phyloP scores from a whole-genome alignment of 2,113 vertebrate species.

The Bubo scandiacus region DNA sequence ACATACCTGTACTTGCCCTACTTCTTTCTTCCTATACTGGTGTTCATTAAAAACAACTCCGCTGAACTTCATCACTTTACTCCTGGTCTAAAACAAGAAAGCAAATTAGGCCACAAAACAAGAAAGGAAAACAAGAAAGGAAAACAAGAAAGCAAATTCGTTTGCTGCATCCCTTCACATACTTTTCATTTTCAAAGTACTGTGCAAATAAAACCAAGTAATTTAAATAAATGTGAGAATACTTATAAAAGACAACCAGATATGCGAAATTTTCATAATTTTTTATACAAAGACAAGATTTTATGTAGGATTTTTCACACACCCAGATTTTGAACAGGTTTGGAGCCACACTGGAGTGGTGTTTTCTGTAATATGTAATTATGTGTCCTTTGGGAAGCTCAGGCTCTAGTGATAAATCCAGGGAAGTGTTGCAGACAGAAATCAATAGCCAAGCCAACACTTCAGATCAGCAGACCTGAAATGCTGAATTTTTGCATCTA shows the following conservation, averaged over 20 bases:
- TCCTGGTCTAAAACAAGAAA: not conserved
- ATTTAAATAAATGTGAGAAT: not conserved
- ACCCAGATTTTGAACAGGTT: not conserved
- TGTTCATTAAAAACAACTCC: not conserved
- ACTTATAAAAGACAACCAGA: not conserved
- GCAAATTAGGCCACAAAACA: not conserved
- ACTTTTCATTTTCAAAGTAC: not conserved
- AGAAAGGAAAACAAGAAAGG: not conserved
- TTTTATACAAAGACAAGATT: not conserved
- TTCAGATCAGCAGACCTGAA: not conserved
- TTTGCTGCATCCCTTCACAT: not conserved
- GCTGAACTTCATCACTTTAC: not conserved
- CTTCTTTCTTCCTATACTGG: not conserved
- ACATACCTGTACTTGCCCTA: constrained; percentile 3
- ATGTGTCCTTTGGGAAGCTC: not conserved
- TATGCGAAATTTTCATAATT: not conserved
- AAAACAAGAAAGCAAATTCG: not conserved
- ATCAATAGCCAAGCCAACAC: not conserved
- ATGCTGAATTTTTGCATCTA: not conserved
- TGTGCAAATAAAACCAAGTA: not conserved
- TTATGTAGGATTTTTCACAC: not conserved
- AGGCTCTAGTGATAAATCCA: not conserved
- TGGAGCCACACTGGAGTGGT: not conserved
- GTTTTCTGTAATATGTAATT: not conserved
- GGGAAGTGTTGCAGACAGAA: not conserved